Evolutionary conservation across 2,797 vertebrate species (phyloP).

Genomic region (Oreortyx pictus): DNA sequence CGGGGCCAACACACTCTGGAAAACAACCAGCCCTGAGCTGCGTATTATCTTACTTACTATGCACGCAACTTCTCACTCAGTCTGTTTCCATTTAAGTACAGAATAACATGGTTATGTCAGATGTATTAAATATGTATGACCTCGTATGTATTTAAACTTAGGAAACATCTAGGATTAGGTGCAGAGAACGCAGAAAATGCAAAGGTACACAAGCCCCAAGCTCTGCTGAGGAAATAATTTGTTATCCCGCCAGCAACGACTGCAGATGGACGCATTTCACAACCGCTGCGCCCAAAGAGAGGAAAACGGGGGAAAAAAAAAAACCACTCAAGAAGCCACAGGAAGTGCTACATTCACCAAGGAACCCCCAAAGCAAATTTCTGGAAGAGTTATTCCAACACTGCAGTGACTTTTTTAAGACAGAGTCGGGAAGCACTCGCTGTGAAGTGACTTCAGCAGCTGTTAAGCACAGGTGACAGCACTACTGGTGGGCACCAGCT

Average conservation of each 20-base stretch:
- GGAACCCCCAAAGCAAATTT: neutral
- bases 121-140: accelerated
- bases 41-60: neutral
- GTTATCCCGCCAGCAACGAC: accelerated
- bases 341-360: accelerated
- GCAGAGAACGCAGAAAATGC: neutral
- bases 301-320: neutral
- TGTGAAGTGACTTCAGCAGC: accelerated
- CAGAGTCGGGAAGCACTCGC: accelerated
- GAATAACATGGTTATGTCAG: accelerated
- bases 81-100: accelerated
- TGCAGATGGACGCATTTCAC: no score
- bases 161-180: accelerated
- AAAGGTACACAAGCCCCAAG: neutral
- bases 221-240: accelerated
- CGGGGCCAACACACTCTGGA: neutral
- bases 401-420: neutral
- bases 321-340: neutral
- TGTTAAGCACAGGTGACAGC: no score
- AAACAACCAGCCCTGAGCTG: neutral
- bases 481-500: neutral
- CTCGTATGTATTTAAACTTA: accelerated
- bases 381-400: neutral
- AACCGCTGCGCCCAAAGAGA: no score
- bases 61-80: neutral